Evolutionary conservation across 2,113 vertebrate species (phyloP).

Genomic region (Caretta caretta): DNA sequence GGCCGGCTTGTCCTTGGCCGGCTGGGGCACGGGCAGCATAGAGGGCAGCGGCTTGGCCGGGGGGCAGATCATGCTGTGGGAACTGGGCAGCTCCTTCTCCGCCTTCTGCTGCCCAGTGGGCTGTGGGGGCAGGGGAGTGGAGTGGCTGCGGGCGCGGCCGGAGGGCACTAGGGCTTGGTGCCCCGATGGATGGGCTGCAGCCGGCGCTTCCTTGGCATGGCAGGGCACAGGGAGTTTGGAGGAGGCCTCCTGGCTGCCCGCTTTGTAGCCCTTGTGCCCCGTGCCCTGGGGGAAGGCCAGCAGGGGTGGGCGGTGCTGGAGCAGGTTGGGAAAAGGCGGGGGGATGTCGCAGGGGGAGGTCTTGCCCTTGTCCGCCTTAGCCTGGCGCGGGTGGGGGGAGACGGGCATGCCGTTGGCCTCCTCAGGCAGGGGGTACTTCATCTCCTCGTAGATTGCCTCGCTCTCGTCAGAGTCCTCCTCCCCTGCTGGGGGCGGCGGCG

Average conservation of each 20-base stretch:
- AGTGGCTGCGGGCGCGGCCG: conserved; percentile 91
- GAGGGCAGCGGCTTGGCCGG: conserved; percentile 75
- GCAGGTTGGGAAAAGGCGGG: conserved; percentile 91
- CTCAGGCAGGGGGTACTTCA: conserved; percentile 89
- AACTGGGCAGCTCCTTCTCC: conserved; percentile 83
- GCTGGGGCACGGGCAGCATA: conserved; percentile 43
- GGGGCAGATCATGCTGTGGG: conserved; percentile 81
- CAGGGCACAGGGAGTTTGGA: conserved; percentile 78
- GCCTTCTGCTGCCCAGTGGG: conserved; percentile 87
- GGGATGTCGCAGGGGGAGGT: conserved; percentile 88
- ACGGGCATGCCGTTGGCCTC: conserved; percentile 46
- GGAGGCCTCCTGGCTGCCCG: conserved; percentile 68
- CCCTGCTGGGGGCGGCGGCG: conserved; percentile 11
- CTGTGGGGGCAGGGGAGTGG: conserved; percentile 91
- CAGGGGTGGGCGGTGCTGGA: conserved; percentile 90
- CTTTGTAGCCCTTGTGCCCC: background rate
- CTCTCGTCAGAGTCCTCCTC: conserved; percentile 88
- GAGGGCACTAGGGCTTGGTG: conserved; percentile 77
- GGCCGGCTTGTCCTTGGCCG: conserved; percentile 78
- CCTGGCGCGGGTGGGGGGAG: background rate
- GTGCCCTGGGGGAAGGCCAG: conserved; percentile 89
- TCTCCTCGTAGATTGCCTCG: conserved; percentile 95
- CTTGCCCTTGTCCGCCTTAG: conserved; percentile 69
- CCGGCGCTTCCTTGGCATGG: conserved; percentile 68
- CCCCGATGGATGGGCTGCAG: conserved; percentile 70